Percentiles rank a stretch among this genome's conserved stretches.
phyloP scores from a whole-genome alignment of 1,140 invertebrate species.

The Hetaerina americana region DNA sequence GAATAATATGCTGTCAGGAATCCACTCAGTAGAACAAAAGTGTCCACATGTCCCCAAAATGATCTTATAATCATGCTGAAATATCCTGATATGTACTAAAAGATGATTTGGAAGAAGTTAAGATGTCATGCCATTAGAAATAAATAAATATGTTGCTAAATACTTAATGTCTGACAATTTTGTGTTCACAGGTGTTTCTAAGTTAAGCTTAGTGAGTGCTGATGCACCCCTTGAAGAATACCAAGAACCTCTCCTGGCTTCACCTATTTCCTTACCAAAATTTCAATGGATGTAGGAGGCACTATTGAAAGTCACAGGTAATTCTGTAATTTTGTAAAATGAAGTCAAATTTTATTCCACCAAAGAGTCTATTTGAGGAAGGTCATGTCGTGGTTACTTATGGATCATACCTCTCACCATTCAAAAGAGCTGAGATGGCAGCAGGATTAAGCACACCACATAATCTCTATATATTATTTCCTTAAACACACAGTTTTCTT shows the following conservation, averaged over 20 bases:
- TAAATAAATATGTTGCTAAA: background rate
- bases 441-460: too few species aligned
- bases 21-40: slow-evolving; percentile 61
- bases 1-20: slow-evolving; percentile 44
- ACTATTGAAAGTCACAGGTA: too few species aligned
- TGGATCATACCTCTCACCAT: too few species aligned
- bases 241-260: background rate
- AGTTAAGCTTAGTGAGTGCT: background rate
- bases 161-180: background rate
- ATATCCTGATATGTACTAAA: background rate
- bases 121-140: background rate
- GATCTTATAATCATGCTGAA: background rate
- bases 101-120: background rate
- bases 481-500: too few species aligned
- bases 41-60: slow-evolving; percentile 34
- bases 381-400: too few species aligned
- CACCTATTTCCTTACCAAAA: background rate
- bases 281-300: too few species aligned
- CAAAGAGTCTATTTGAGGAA: too few species aligned
- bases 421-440: too few species aligned
- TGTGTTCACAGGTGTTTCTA: background rate
- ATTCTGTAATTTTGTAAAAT: too few species aligned
- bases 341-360: too few species aligned
- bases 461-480: too few species aligned
- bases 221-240: background rate